These are phyloP conservation scores for Ophion ellenae DNA, from an alignment of 2,888 invertebrate species.

Conservation along the genomic window DNA sequence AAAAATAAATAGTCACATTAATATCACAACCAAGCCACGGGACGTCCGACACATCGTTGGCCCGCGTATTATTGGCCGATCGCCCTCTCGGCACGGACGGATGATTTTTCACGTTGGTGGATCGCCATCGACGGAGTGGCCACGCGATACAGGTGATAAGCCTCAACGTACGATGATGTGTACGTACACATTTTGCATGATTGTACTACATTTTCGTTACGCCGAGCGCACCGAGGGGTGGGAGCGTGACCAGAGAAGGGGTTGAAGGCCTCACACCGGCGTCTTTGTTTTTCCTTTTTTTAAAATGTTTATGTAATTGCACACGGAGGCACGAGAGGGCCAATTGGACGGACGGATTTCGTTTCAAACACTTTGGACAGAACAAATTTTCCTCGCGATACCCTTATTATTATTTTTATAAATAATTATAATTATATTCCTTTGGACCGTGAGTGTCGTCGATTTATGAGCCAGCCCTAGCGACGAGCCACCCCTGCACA, in stretches of 20 bases:
- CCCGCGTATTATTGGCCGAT: constrained; percentile 40
- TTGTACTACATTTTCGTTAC: constrained; percentile 5
- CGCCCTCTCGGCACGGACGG: background rate
- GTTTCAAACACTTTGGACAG: background rate
- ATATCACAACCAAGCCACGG: constrained; percentile 17
- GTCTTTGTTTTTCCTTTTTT: constrained; percentile 7
- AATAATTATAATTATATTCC: constrained; percentile 15
- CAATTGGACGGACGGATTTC: constrained; percentile 34
- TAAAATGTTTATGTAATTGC: background rate
- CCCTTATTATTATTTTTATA: background rate
- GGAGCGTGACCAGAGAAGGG: constrained; percentile 14
- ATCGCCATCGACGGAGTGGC: constrained; percentile 5
- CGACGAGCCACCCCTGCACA: constrained; percentile 30
- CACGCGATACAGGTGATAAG: constrained; percentile 5
- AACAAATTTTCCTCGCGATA: background rate
- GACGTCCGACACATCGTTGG: constrained; percentile 60
- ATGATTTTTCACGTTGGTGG: background rate
- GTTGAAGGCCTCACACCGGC: constrained; percentile 53
- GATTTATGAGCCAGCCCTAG: background rate
- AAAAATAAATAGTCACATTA: background rate
- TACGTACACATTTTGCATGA: constrained; percentile 22
- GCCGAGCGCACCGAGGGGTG: constrained; percentile 5
- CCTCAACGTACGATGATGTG: constrained; percentile 32
- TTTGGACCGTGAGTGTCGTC: background rate
- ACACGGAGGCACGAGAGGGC: constrained; percentile 14